Evolutionary conservation across 2,888 invertebrate genomes (phyloP).

Genomic region (Tetropium fuscum): DNA sequence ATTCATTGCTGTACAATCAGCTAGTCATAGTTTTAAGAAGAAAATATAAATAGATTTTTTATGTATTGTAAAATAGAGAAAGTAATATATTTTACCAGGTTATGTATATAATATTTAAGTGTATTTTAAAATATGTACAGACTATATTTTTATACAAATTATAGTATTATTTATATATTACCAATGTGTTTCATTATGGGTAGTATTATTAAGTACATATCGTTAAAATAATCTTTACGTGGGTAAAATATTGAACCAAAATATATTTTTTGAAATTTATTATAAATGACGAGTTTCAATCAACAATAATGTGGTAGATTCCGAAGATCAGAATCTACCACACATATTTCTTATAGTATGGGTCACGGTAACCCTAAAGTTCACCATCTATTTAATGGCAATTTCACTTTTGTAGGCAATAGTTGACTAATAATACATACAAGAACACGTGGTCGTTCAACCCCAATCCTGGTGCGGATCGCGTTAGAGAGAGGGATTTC

Average conservation of each 20-base stretch:
- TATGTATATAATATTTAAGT: constrained; percentile 51
- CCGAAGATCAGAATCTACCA: too few species aligned
- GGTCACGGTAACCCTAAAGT: too few species aligned
- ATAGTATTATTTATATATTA: constrained; percentile 63
- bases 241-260: neutral
- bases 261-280: neutral
- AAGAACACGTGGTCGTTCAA: too few species aligned
- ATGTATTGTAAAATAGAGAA: constrained; percentile 46
- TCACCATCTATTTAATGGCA: too few species aligned
- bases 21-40: constrained; percentile 66
- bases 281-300: too few species aligned
- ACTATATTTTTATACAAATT: constrained; percentile 65
- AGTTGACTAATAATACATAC: too few species aligned
- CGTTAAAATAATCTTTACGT: neutral
- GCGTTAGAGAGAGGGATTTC: too few species aligned
- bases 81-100: constrained; percentile 54
- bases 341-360: too few species aligned
- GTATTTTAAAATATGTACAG: constrained; percentile 60
- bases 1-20: constrained; percentile 67
- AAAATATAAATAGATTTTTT: constrained; percentile 52
- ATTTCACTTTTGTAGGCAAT: too few species aligned
- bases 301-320: too few species aligned
- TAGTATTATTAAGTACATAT: neutral
- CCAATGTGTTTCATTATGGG: constrained; percentile 25
- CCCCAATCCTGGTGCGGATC: too few species aligned